Evolutionary conservation across 2,797 vertebrate species (phyloP), one percentile per base, ranked within the genome.

Genomic region (Capromys pilorides): DNA sequence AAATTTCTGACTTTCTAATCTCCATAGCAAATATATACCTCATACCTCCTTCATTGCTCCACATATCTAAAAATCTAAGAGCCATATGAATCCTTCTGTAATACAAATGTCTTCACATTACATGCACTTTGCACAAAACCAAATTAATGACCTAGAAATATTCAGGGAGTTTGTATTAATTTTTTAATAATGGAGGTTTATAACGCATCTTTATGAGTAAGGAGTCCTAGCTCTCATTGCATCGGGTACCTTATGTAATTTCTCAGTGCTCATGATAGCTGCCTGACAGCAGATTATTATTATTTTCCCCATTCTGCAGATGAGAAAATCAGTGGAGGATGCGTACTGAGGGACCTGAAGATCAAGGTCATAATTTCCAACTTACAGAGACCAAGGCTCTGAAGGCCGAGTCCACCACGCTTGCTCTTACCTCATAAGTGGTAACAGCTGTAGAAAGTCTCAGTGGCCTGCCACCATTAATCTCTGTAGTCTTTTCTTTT

Each of bases 1-100:
- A 96, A 82, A 95, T 92, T 96, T 96, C 13, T 24, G 87, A 95
- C 95, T 83, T 97, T 97, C 93, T 75, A 85, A 91, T 91, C 13
- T 90, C 39, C 36, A 83, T 31, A 69, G 96, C 75, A 95, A 88
- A 86, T 39, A 51, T 66, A 36, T 92, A 51, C 33, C 11, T 66
- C 77, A 51, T 19, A 49, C 54, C 90, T 86, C 36, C 83, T 92
- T 83, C 86, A 22, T 81, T 51, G 0, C 1, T 36, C 36, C 13
- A 45, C 14, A 24, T 49, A 31, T 77, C 73, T 19, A 26, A 16
- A 71, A 91, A 96, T 78, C 39, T 26, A 88, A 69, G 33, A 77
- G 11, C 66, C 33, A 0, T 49, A 94, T 83, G 83, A 97, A 81
- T 93, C 90, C 93, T 93, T 90, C 31, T 18, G 59, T 22, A 0